These are phyloP conservation scores for Alligator mississippiensis DNA, from an alignment of 2,113 vertebrate species.

Conservation along the genomic window DNA sequence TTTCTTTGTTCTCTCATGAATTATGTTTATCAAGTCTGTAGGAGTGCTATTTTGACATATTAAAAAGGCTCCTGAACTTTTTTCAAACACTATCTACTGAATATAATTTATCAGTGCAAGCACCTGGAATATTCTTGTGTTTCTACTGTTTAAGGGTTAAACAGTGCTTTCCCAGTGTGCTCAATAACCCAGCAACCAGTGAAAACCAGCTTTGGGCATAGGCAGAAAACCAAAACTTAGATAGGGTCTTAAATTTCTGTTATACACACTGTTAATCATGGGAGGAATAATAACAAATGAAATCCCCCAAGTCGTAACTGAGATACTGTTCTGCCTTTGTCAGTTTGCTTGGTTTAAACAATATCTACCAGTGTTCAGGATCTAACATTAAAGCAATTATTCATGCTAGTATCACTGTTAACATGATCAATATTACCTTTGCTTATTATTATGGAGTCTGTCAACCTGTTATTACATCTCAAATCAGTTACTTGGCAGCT, in stretches of 20 bases:
- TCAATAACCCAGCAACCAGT: neutral
- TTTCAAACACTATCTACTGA: neutral
- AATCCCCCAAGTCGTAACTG: neutral
- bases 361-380: neutral
- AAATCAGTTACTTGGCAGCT: neutral
- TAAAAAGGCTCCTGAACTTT: neutral
- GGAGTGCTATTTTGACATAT: neutral
- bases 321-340: neutral
- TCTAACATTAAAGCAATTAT: neutral
- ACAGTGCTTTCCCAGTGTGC: neutral
- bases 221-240: neutral
- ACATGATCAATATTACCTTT: conserved; percentile 2
- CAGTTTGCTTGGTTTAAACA: neutral
- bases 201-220: neutral
- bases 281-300: neutral
- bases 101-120: neutral
- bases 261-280: neutral
- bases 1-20: neutral
- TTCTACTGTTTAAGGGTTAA: neutral
- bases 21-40: neutral
- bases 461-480: neutral
- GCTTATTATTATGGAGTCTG: neutral
- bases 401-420: neutral
- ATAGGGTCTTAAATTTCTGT: neutral
- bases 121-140: neutral